phyloP scores from a whole-genome alignment of 2,888 invertebrate species.

The Leptopilina syphax region DNA sequence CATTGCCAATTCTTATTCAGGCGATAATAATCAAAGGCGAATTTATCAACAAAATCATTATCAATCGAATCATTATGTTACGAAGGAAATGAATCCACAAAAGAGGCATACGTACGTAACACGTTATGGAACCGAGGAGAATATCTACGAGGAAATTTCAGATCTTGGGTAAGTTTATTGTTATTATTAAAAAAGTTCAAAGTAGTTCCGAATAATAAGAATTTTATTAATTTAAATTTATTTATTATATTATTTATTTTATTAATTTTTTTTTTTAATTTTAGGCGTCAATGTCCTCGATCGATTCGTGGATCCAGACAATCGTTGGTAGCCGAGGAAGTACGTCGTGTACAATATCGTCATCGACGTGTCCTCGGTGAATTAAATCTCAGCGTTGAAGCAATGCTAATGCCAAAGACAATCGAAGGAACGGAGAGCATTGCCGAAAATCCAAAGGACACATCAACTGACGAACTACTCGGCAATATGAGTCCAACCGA shows the following conservation, averaged over 20 bases:
- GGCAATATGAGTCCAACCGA: constrained; percentile 83
- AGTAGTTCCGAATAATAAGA: too few relatives aligned
- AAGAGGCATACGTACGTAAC: constrained; percentile 86
- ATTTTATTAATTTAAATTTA: too few relatives aligned
- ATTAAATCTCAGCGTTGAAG: constrained; percentile 91
- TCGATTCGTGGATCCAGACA: constrained; percentile 70
- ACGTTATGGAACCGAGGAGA: constrained; percentile 90
- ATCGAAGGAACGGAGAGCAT: constrained; percentile 78
- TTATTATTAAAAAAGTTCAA: not conserved
- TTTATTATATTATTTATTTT: constrained; percentile 1
- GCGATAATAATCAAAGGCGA: constrained; percentile 48
- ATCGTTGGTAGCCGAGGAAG: constrained; percentile 88
- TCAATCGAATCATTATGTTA: constrained; percentile 74
- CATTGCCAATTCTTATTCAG: too few relatives aligned
- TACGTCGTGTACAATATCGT: constrained; percentile 88
- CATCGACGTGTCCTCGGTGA: constrained; percentile 91
- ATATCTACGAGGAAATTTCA: constrained; percentile 89
- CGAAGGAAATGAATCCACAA: constrained; percentile 65
- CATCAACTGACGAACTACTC: constrained; percentile 80
- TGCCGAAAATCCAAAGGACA: constrained; percentile 81
- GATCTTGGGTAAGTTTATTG: constrained; percentile 77
- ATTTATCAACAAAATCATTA: constrained; percentile 71
- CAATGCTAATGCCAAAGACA: constrained; percentile 91
- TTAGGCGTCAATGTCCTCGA: constrained; percentile 72
- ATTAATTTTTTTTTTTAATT: not conserved